phyloP scores from a whole-genome alignment of 2,797 vertebrate genomes.

The Eremophila alpestris region DNA sequence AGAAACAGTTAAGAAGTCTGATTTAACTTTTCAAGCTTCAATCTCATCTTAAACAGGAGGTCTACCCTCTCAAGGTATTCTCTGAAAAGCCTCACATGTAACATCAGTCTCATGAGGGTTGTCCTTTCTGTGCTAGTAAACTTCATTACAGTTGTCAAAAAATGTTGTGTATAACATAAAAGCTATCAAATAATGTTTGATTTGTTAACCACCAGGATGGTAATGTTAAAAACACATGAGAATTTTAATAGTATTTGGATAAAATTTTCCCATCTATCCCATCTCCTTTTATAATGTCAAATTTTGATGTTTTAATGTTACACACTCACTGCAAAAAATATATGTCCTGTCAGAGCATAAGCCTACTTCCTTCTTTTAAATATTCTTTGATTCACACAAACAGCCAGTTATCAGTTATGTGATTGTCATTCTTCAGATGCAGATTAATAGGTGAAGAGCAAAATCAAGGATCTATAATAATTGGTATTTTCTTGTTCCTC shows the following conservation, averaged over 20 bases:
- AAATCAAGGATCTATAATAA: not conserved
- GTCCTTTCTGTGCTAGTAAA: not conserved
- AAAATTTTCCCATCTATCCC: not conserved
- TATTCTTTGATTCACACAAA: not conserved
- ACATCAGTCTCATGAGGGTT: not conserved
- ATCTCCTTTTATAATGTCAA: not conserved
- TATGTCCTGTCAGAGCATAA: not conserved
- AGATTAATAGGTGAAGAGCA: not conserved
- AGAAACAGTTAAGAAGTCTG: not conserved
- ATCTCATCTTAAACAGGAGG: not conserved
- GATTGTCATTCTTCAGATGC: not conserved
- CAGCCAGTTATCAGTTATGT: not conserved
- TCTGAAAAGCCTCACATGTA: not conserved
- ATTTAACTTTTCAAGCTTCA: not conserved
- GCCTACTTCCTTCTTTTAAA: not conserved
- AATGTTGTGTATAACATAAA: not conserved
- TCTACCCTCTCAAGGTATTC: not conserved
- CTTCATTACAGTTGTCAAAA: not conserved
- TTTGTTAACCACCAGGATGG: not conserved
- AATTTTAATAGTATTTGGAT: not conserved
- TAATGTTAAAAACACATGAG: not conserved
- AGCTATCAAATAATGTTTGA: not conserved
- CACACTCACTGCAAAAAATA: not conserved
- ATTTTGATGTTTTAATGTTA: not conserved
- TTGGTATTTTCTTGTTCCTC: not conserved